phyloP scores from a whole-genome alignment of 2,113 vertebrate genomes.

The Antigone vipio region DNA sequence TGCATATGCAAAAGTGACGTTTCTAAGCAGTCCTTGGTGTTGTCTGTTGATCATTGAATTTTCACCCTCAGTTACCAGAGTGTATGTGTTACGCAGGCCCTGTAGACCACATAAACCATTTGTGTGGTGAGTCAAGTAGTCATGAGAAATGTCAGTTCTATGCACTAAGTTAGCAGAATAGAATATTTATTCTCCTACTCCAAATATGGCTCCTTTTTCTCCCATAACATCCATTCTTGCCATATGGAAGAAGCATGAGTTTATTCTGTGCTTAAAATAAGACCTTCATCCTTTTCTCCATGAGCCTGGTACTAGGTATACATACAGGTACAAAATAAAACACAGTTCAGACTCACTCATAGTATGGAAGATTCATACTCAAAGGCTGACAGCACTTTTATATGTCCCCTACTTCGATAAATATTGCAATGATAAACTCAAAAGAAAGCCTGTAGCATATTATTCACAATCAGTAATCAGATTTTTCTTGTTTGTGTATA shows the following conservation, averaged over 20 bases:
- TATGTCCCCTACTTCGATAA: not conserved
- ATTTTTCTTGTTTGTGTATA: not conserved
- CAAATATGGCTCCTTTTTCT: not conserved
- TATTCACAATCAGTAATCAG: not conserved
- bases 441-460: not conserved
- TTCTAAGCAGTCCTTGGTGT: not conserved
- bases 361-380: not conserved
- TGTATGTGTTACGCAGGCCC: not conserved
- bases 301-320: not conserved
- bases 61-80: not conserved
- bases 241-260: not conserved
- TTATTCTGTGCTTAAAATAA: not conserved
- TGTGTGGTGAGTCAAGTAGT: not conserved
- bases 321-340: not conserved
- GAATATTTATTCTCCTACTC: not conserved
- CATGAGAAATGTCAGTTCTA: not conserved
- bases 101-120: not conserved
- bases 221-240: not conserved
- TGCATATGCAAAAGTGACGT: not conserved
- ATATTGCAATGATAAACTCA: not conserved
- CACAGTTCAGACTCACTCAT: not conserved
- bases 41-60: not conserved
- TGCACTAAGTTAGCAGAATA: not conserved
- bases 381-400: not conserved
- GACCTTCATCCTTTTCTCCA: not conserved